phyloP scores from a whole-genome alignment of 2,113 vertebrate genomes.

The Cryptotis parvus region DNA sequence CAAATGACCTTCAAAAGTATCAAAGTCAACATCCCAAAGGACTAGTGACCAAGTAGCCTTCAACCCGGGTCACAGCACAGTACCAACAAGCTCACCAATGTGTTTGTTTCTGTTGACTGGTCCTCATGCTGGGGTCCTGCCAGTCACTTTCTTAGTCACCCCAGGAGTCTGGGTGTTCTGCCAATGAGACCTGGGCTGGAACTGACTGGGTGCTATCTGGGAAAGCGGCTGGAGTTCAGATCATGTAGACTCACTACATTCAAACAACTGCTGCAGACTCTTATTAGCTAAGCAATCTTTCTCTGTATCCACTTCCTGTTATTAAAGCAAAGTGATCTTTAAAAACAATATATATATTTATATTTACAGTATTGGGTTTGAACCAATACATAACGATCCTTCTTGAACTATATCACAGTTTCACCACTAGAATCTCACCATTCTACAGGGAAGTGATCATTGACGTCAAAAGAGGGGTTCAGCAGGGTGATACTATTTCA shows the following conservation, averaged over 20 bases:
- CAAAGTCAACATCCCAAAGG: background rate
- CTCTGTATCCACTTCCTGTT: background rate
- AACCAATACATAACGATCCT: too few species aligned
- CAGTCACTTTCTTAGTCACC: background rate
- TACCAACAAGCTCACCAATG: too few species aligned
- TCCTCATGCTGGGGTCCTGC: accelerated
- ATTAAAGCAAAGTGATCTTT: conserved; percentile 14
- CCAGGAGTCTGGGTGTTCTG: background rate
- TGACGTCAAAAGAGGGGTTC: too few species aligned
- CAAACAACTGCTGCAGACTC: background rate
- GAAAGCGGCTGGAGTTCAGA: too few species aligned
- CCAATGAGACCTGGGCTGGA: background rate
- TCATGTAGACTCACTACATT: background rate
- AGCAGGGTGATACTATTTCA: too few species aligned
- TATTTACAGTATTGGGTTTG: too few species aligned
- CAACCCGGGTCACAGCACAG: background rate
- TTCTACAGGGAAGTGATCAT: too few species aligned
- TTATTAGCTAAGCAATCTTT: background rate
- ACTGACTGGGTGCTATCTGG: too few species aligned
- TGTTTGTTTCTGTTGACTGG: background rate
- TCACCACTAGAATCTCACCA: too few species aligned
- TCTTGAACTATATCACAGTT: too few species aligned
- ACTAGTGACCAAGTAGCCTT: background rate
- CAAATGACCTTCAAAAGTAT: background rate
- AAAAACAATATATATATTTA: too few species aligned